Evolutionary conservation across 1,140 invertebrate genomes (phyloP), one percentile per base, ranked within the genome.

Genomic region (Lethrus apterus): DNA sequence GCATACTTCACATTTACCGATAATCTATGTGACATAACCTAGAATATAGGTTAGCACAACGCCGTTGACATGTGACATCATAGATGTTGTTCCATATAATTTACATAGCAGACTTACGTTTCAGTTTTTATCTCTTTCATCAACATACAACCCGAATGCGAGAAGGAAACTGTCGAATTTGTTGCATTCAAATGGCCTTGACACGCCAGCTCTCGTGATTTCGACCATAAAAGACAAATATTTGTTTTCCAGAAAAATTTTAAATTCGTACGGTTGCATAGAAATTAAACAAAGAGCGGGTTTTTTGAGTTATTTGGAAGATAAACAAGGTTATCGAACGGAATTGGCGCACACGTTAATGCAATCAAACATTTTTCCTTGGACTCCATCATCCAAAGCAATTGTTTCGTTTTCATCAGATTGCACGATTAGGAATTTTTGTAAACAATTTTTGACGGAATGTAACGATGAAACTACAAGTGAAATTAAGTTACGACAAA

Each of bases 251-350:
- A 64, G 63, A 18, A 61, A 60, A 50, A 55, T 65, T 9, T 24
- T 65, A n/a, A 55, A 54, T 7, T 76, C 79, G 55, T 81, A 78
- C 23, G 80, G 81, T 32, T 80, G 77, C 19, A 70, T 96, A 9
- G 81, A 84, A 59, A 84, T 95, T 0, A 94, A 95, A 64, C 89
- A 92, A 62, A 79, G 83, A 59, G 88, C 88, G 10, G 91, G 91
- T 2, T 89, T 88, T 66, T 72, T 94, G 1, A 89, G 89, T 0
- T 91, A 94, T 65, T 59, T 79, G 2, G 86, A 90, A 65, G 91
- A 95, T 71, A 89, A 90, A 9, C 79, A 90, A 63, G 85, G 89
- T 10, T 88, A 87, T 62, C 77, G 83, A 61, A 89, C 84, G 59
- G 75, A 92, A 43, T 65, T 93, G 24, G 86, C 88, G 0, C 83